Evolutionary conservation across 1,140 invertebrate species (phyloP), one percentile per base, ranked within the genome.

Genomic region (Bradynema listronoti): DNA sequence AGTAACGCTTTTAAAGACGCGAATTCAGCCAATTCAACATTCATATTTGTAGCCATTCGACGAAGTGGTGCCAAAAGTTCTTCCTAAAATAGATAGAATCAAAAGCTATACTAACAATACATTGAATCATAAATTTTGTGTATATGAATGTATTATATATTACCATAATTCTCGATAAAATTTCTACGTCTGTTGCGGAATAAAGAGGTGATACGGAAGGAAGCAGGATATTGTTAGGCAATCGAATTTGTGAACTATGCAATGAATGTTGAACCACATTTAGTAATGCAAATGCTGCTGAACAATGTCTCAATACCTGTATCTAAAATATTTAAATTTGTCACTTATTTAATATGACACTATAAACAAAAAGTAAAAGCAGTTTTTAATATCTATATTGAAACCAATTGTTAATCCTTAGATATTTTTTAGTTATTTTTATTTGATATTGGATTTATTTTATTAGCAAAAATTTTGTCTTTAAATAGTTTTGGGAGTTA

Each of bases 31-130:
- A 60, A 55, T 39, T 69, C 65, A 11, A 63, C 51, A 14, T 60
- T 45, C n/a, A n/a, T n/a, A n/a, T n/a, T n/a, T n/a, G n/a, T n/a
- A n/a, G n/a, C n/a, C n/a, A 73, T 42, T 24, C 72, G n/a, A 6
- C 72, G 43, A 29, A 74, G 42, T 16, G 72, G 72, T 0, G 54
- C 34, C 6, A 76, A 55, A 5, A 76, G 60, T 43, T 74, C 72
- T 39, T 74, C 73, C 29, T 50, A 32, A 25, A 50, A 50, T 30
- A 29, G 34, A n/a, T 30, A 9, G 19, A 24, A 9, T 11, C 29
- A 47, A 47, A 47, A 47, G 7, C 29, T 47, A 11, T 39, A 19
- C 11, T 39, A 19, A 11, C 19, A 11, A 11, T 11, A 39, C 11
- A 19, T 39, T 19, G 19, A 39, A 39, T 39, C 36, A 19, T 11